phyloP scores from a whole-genome alignment of 2,797 vertebrate species.

The Salarias fasciatus region DNA sequence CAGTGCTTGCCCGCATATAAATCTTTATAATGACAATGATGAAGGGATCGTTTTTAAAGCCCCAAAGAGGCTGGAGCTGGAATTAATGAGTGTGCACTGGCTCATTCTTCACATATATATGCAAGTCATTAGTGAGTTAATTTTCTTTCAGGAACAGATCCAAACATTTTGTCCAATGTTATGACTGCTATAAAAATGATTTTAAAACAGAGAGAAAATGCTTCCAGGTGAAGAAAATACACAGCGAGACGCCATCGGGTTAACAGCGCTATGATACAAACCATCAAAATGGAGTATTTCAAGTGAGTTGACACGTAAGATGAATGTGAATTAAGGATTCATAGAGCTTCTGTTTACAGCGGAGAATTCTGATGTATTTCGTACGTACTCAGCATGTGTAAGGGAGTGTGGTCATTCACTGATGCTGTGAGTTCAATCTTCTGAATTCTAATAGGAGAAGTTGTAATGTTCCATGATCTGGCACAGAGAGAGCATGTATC shows the following conservation, averaged over 20 bases:
- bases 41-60: slow-evolving; percentile 36
- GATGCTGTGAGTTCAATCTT: too few species aligned
- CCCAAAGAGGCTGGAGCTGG: slow-evolving; percentile 23
- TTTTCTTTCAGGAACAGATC: slow-evolving; percentile 32
- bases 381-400: too few species aligned
- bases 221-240: slow-evolving; percentile 13
- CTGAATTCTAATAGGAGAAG: too few species aligned
- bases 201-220: slow-evolving; percentile 27
- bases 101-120: slow-evolving; percentile 24
- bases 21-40: slow-evolving; percentile 26
- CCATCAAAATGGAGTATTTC: too few species aligned
- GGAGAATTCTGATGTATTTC: too few species aligned
- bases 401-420: too few species aligned
- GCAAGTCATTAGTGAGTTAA: slow-evolving; percentile 22
- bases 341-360: too few species aligned
- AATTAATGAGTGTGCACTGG: slow-evolving; percentile 33
- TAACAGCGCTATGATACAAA: too few species aligned
- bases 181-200: slow-evolving; percentile 4
- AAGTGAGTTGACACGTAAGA: too few species aligned
- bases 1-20: slow-evolving; percentile 6
- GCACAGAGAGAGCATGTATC: too few species aligned
- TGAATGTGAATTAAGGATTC: too few species aligned
- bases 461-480: too few species aligned
- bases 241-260: not conserved
- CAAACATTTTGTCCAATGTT: slow-evolving; percentile 35